phyloP scores from a whole-genome alignment of 1,140 invertebrate species.

The Himalopsyche phryganea region DNA sequence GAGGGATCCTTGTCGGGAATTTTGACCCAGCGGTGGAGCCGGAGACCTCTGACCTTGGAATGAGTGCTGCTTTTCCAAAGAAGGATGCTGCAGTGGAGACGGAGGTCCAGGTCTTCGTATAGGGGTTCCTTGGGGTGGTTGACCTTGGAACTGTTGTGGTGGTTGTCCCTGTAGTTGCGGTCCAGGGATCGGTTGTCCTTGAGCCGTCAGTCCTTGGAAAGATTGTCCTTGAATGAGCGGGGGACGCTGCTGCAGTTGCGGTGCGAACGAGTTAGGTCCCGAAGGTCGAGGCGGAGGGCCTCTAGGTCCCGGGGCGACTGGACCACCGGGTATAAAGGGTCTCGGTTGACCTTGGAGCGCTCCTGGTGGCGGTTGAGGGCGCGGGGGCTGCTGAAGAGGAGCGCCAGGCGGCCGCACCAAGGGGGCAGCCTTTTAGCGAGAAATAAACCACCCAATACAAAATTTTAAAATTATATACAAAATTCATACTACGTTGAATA shows the following conservation, averaged over 20 bases:
- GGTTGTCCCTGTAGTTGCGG: constrained; percentile 19
- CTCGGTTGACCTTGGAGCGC: constrained; percentile 28
- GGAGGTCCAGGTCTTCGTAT: constrained; percentile 27
- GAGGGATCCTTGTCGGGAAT: constrained; percentile 46
- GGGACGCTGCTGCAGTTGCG: constrained; percentile 42
- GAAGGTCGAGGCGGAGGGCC: constrained; percentile 35
- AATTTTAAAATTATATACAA: too few relatives aligned
- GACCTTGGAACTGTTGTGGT: constrained; percentile 34
- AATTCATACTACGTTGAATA: too few relatives aligned
- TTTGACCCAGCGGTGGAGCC: constrained; percentile 35
- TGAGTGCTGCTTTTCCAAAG: constrained; percentile 26
- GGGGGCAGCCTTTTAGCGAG: constrained; percentile 30
- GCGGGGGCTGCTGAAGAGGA: constrained; percentile 17
- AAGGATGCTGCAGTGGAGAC: neutral
- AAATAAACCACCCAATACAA: neutral
- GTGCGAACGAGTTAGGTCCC: constrained; percentile 40
- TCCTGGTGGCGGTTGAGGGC: constrained; percentile 15
- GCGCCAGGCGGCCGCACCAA: constrained; percentile 36
- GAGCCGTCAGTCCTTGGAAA: constrained; percentile 27
- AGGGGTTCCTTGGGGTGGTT: neutral
- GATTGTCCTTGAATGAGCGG: constrained; percentile 36
- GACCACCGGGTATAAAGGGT: constrained; percentile 30
- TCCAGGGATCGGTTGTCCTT: constrained; percentile 19
- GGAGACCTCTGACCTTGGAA: constrained; percentile 27
- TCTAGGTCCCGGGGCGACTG: constrained; percentile 29